phyloP scores from a whole-genome alignment of 2,797 vertebrate species.

The Danio albolineatus region DNA sequence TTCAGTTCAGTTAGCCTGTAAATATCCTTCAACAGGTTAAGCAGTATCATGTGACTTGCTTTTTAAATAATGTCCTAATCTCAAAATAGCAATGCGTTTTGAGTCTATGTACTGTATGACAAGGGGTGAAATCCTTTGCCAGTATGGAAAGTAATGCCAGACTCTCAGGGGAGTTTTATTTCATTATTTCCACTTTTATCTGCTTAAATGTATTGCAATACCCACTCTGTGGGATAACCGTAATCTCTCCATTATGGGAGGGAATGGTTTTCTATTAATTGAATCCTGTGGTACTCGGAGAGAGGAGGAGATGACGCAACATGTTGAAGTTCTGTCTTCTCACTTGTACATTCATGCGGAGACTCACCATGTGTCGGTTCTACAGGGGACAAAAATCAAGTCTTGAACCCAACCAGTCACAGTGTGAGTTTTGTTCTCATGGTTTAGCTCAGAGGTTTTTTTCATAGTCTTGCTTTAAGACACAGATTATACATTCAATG shows the following conservation, averaged over 20 bases:
- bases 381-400: background rate
- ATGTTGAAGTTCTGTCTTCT: background rate
- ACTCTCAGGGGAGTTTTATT: slow-evolving; percentile 5
- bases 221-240: slow-evolving; percentile 2
- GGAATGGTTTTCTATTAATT: slow-evolving; percentile 8
- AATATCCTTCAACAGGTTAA: background rate
- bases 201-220: slow-evolving; percentile 6
- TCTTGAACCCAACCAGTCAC: background rate
- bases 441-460: background rate
- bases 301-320: background rate
- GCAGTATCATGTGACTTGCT: background rate
- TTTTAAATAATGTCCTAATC: slow-evolving; percentile 16
- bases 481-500: background rate
- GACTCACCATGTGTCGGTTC: background rate
- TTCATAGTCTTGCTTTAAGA: background rate
- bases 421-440: background rate
- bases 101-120: background rate
- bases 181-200: background rate
- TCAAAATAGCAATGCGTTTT: background rate
- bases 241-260: slow-evolving; percentile 8
- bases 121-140: background rate
- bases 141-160: slow-evolving; percentile 4
- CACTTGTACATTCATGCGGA: background rate
- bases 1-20: too few species aligned
- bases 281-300: background rate